These are phyloP conservation scores for Hemichromis elongatus DNA, from an alignment of 2,113 vertebrate genomes.

Conservation along the genomic window DNA sequence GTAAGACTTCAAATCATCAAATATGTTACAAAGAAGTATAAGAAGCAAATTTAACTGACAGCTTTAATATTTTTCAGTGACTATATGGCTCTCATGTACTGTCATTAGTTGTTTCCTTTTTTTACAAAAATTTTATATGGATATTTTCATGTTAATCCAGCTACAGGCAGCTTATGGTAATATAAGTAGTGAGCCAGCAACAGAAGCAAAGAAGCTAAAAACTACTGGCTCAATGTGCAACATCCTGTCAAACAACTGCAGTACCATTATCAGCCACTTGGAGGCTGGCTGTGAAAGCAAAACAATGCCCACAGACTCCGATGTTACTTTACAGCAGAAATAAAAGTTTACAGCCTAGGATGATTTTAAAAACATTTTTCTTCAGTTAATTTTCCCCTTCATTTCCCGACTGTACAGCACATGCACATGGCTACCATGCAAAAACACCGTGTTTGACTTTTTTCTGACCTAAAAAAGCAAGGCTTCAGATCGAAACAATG, in stretches of 20 bases:
- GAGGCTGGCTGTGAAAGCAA: neutral
- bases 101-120: too few relatives aligned
- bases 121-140: too few relatives aligned
- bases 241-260: neutral
- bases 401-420: neutral
- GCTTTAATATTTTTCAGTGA: neutral
- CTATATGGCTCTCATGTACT: neutral
- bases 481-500: neutral
- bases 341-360: neutral
- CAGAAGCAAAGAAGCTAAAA: neutral
- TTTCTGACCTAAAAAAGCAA: too few relatives aligned
- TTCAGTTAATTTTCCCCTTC: neutral
- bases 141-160: neutral
- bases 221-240: neutral
- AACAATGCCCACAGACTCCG: neutral
- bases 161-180: fast-evolving
- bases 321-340: neutral
- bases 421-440: neutral
- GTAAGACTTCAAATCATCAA: neutral
- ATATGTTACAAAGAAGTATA: neutral
- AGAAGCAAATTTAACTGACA: neutral
- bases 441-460: neutral
- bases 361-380: neutral
- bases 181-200: neutral
- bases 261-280: neutral